Percentiles rank a stretch among this genome's conserved stretches.
phyloP scores from a whole-genome alignment of 2,888 invertebrate species.

The Pammene fasciana region DNA sequence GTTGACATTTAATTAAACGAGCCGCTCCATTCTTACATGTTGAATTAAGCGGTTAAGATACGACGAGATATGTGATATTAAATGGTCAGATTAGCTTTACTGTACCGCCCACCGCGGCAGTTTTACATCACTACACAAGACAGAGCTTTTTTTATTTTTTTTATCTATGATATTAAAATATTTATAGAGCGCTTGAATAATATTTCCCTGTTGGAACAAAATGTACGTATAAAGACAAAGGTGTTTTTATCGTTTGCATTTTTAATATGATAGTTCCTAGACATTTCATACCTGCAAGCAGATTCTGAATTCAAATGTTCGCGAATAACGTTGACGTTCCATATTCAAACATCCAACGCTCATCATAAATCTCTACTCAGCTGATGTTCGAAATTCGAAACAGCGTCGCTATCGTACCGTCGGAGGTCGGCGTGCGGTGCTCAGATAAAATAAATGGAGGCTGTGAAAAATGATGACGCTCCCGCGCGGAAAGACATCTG shows the following conservation, averaged over 20 bases:
- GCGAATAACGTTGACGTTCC: conserved; percentile 24
- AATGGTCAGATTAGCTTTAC: conserved; percentile 38
- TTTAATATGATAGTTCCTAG: no score
- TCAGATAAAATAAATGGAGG: conserved; percentile 83
- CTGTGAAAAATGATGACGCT: conserved; percentile 82
- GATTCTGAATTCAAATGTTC: conserved; percentile 18
- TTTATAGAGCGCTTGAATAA: background rate
- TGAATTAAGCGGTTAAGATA: conserved; percentile 60
- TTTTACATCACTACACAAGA: conserved; percentile 16
- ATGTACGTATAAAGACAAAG: no score
- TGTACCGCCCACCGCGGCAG: conserved; percentile 36
- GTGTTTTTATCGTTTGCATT: no score
- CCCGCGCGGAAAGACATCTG: conserved; percentile 73
- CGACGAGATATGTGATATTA: conserved; percentile 58
- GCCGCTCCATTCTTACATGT: conserved; percentile 52
- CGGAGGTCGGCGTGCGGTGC: conserved; percentile 74
- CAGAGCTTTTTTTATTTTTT: background rate
- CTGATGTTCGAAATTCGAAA: conserved; percentile 78
- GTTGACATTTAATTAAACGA: conserved; percentile 74
- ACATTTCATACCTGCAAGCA: background rate
- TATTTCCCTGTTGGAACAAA: no score
- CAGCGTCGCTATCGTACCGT: conserved; percentile 66
- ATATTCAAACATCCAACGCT: conserved; percentile 50
- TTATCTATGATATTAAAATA: background rate
- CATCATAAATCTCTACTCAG: conserved; percentile 80